Evolutionary conservation across 2,888 invertebrate species (phyloP), one percentile per base, ranked within the genome.

Genomic region (Thereva nobilitata): DNA sequence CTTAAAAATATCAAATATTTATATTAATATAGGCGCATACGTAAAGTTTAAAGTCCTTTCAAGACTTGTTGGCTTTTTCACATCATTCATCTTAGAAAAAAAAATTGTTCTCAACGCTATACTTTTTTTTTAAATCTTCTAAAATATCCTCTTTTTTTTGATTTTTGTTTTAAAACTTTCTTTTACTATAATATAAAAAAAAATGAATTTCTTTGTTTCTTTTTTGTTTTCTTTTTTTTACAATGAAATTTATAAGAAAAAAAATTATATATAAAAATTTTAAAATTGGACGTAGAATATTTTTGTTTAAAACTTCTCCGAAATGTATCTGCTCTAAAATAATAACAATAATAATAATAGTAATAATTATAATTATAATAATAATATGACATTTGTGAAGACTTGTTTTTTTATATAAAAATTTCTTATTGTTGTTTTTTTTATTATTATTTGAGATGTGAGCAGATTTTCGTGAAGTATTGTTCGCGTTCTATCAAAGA

Each of bases 401-500:
- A 23, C 23, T 50, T 35, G 4, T 35, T 35, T 10, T 10, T 50
- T 50, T 50, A 35, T 35, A 7, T 49, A 23, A n/a, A 9, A 23
- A 23, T 49, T 12, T 23, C 7, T 23, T 49, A 23, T 42, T 42
- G 7, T 42, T 23, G 23, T 42, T 42, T 42, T 49, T 49, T 49
- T 49, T 50, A 1, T 50, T 35, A 8, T 7, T 49, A 34, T 34
- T 8, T 23, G 23, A 23, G 23, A 23, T 23, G 23, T 23, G 23
- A 23, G 23, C 23, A 23, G 23, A 23, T 23, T 23, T 23, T 23
- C 37, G 37, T 7, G 57, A 47, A 37, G 57, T 47, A 50, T 61
- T 49, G 49, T 61, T 61, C 61, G 61, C 49, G 61, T 47, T 64
- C 56, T 78, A 80, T 80, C 80, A 80, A 79, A 80, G 80, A 79